Evolutionary conservation across 1,140 invertebrate genomes (phyloP).

Genomic region (Saccostrea glomerata): DNA sequence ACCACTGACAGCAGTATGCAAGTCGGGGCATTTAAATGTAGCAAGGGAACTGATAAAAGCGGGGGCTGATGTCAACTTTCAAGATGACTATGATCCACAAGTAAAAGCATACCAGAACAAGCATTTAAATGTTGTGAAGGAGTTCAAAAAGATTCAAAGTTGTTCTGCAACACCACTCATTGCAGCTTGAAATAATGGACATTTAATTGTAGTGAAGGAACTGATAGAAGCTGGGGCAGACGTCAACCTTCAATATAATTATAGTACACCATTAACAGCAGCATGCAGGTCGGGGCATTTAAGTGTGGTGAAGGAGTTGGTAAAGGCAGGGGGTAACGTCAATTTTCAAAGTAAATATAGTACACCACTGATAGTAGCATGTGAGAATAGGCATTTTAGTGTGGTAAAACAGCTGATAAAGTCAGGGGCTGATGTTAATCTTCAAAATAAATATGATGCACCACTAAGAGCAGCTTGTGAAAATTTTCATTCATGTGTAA

Average conservation of each 20-base stretch:
- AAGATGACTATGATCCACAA: not conserved
- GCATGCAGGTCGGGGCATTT: too few relatives aligned
- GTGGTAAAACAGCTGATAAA: not conserved
- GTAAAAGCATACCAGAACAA: not conserved
- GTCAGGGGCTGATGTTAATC: not conserved
- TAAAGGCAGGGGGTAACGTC: too few relatives aligned
- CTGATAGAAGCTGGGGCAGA: too few relatives aligned
- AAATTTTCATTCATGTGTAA: not conserved
- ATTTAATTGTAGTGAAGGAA: not conserved
- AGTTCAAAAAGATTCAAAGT: not conserved
- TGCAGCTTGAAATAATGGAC: not conserved
- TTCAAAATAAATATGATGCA: too few relatives aligned
- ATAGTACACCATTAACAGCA: not conserved
- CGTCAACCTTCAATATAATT: not conserved
- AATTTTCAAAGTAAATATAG: not conserved
- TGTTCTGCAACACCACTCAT: not conserved
- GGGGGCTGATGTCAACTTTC: not conserved
- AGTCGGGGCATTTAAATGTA: not conserved
- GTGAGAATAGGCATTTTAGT: too few relatives aligned
- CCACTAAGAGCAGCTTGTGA: too few relatives aligned
- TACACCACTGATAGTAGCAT: not conserved
- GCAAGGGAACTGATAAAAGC: not conserved
- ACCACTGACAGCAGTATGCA: not conserved
- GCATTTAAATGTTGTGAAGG: not conserved
- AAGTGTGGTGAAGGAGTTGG: too few relatives aligned